Base-by-base conservation (phyloP, 2,888 invertebrate genomes). In the Orthosia incerta region DNA sequence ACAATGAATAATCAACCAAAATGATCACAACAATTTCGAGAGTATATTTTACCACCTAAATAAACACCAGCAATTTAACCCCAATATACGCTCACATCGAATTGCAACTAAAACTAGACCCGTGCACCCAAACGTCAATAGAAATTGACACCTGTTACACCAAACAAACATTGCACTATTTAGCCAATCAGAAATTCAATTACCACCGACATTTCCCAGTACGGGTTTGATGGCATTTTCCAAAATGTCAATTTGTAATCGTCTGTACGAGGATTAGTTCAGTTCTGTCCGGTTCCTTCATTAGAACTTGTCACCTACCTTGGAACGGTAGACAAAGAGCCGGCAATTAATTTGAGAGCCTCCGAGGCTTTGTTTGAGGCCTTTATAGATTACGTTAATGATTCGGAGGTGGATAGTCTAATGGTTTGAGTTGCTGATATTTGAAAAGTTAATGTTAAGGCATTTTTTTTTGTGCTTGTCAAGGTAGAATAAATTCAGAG, bases 121-220 rank as follows among this genome's bases (percentile, higher is more conserved):
- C 45, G 20, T 61, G 50, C 61, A 63, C 45, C 69, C 70, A 74
- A 63, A 75, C 62, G 69, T 76, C 82, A 84, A 84, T 79, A 83
- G 83, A 80, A 83, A 88, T 89, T 87, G 91, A 92, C 94, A 94
- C 94, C 94, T 93, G 94, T 94, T 94, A 93, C 71, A 80, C 78
- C 57, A 67, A 76, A 80, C 88, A 89, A 90, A 88, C 88, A 88
- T 74, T 90, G 90, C 89, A 89, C 79, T 87, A 39, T 84, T 83
- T 78, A 61, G 45, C 74, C 90, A 89, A 93, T 95, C 93, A 93
- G 90, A 93, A 93, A 95, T 95, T 95, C 95, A 93, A 95, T 95
- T 94, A 94, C 85, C 77, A 12, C 79, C 88, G 90, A 89, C 92
- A 92, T 93, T 93, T 92, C 87, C 85, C 59, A 79, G 83, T 89